These are phyloP conservation scores for Chelonus formosanus DNA, from an alignment of 2,888 invertebrate species.

Conservation along the genomic window DNA sequence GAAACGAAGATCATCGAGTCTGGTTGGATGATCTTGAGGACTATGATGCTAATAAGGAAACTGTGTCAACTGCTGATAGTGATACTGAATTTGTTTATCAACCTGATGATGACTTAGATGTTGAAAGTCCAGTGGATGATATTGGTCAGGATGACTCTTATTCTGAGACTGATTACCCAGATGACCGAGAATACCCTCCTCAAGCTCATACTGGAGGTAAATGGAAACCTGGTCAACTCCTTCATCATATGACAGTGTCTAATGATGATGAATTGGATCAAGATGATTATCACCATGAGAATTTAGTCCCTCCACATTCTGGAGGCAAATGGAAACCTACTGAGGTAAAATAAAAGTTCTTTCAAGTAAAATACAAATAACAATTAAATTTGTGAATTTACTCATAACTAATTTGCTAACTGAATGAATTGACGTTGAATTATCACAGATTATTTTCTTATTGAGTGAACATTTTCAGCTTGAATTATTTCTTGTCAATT, in stretches of 20 bases:
- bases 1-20: conserved; percentile 50
- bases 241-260: conserved; percentile 53
- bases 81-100: conserved; percentile 54
- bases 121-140: conserved; percentile 59
- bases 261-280: conserved; percentile 62
- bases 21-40: conserved; percentile 57
- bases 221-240: conserved; percentile 74
- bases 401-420: neutral
- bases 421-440: neutral
- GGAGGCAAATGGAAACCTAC: conserved; percentile 75
- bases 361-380: neutral
- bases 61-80: conserved; percentile 26
- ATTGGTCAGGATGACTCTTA: conserved; percentile 69
- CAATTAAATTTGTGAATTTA: neutral
- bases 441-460: neutral
- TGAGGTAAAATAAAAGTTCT: conserved; percentile 40
- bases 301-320: conserved; percentile 68
- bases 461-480: neutral
- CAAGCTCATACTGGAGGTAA: conserved; percentile 74
- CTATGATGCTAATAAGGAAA: conserved; percentile 50
- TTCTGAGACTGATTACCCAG: conserved; percentile 64
- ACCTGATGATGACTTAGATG: conserved; percentile 57
- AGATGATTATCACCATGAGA: conserved; percentile 50
- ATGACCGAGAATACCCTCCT: conserved; percentile 67
- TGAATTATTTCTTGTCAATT: neutral